These are phyloP conservation scores for Noctua comes DNA, from an alignment of 2,888 invertebrate genomes.

Conservation along the genomic window DNA sequence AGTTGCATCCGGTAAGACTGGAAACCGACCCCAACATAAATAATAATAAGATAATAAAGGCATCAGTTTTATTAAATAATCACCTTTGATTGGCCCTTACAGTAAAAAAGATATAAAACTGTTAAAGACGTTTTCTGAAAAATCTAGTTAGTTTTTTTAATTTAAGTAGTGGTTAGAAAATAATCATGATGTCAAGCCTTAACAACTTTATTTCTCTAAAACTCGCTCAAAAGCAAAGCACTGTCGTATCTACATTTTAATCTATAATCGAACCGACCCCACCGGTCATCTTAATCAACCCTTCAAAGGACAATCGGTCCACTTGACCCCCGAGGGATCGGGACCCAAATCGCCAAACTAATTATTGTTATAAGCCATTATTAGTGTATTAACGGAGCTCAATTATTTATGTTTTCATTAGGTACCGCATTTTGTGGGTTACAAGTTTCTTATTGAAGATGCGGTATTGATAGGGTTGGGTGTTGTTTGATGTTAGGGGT, in stretches of 20 bases:
- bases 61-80: no score
- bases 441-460: conserved; percentile 40
- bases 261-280: conserved; percentile 72
- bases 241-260: conserved; percentile 39
- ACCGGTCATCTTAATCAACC: conserved; percentile 89
- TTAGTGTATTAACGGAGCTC: conserved; percentile 80
- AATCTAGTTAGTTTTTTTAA: no score
- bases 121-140: no score
- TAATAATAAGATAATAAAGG: no score
- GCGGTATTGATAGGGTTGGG: conserved; percentile 23
- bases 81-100: no score
- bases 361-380: conserved; percentile 88
- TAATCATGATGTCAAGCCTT: not conserved
- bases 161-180: not conserved
- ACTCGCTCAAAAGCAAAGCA: not conserved
- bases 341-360: conserved; percentile 81
- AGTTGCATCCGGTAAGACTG: no score
- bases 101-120: no score
- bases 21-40: no score
- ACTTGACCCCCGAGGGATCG: conserved; percentile 82
- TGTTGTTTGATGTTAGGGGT: not conserved
- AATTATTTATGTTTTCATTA: conserved; percentile 83
- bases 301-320: conserved; percentile 88
- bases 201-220: not conserved
- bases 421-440: conserved; percentile 49